Evolutionary conservation across 2,113 vertebrate species (phyloP).

Genomic region (Ptilonorhynchus violaceus): DNA sequence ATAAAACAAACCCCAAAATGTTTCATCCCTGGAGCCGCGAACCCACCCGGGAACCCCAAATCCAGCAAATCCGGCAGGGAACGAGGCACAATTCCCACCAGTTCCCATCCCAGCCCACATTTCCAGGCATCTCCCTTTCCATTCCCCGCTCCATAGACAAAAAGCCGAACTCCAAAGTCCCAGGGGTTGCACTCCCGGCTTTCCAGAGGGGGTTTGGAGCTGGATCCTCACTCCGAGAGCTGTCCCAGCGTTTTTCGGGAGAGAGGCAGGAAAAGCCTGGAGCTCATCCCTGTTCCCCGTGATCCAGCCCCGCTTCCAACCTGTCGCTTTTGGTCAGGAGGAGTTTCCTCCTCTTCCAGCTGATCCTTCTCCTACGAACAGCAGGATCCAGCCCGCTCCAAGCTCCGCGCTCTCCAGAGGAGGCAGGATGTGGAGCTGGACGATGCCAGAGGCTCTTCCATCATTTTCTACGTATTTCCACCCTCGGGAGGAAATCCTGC

Average conservation of each 20-base stretch:
- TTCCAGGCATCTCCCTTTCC: background rate
- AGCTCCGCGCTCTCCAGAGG: background rate
- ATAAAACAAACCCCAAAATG: rapidly evolving
- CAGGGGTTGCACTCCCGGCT: rapidly evolving
- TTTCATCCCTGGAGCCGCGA: background rate
- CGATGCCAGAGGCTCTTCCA: background rate
- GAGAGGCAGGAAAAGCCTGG: rapidly evolving
- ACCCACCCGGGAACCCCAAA: background rate
- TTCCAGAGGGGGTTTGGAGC: background rate
- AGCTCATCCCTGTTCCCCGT: background rate
- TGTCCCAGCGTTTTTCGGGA: background rate
- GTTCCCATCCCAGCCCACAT: background rate
- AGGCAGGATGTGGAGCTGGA: constrained; percentile 37
- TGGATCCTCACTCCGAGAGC: background rate
- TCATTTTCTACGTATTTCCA: constrained; percentile 1
- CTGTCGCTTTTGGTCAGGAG: background rate
- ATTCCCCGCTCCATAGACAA: background rate
- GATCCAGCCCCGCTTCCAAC: background rate
- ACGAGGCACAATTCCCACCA: rapidly evolving
- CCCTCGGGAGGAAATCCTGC: constrained; percentile 41
- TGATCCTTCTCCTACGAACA: background rate
- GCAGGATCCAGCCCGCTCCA: background rate
- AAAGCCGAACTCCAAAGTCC: rapidly evolving
- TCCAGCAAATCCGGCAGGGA: rapidly evolving
- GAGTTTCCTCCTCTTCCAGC: background rate